phyloP scores from a whole-genome alignment of 2,888 invertebrate species.

The Nudaria mundana region DNA sequence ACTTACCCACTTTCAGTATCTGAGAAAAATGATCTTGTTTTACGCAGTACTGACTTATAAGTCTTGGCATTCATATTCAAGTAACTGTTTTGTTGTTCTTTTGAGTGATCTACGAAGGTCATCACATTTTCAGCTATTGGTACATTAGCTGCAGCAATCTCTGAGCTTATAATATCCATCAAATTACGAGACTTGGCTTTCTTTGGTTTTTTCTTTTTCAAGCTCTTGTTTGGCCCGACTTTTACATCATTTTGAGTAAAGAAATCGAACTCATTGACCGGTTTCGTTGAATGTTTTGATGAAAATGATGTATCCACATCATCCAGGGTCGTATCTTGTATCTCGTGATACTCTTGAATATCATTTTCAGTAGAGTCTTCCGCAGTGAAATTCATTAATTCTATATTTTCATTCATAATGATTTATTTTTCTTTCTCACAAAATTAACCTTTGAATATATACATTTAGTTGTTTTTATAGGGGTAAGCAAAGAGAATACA shows the following conservation, averaged over 20 bases:
- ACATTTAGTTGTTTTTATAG: too few species aligned
- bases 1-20: conserved; percentile 56
- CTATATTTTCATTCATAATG: conserved; percentile 55
- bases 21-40: conserved; percentile 18
- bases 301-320: conserved; percentile 34
- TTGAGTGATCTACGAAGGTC: conserved; percentile 32
- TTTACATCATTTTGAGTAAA: conserved; percentile 53
- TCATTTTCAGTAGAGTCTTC: conserved; percentile 42
- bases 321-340: conserved; percentile 36
- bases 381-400: conserved; percentile 44
- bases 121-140: conserved; percentile 52
- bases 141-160: conserved; percentile 44
- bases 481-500: too few species aligned
- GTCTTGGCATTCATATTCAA: conserved; percentile 32
- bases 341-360: conserved; percentile 68
- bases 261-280: conserved; percentile 53
- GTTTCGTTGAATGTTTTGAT: conserved; percentile 29
- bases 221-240: conserved; percentile 29
- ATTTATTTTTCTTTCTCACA: neutral
- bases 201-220: conserved; percentile 50
- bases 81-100: conserved; percentile 34
- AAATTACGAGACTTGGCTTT: conserved; percentile 43
- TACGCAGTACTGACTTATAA: conserved; percentile 28
- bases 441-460: neutral
- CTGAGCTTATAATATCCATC: conserved; percentile 60